Evolutionary conservation across 2,113 vertebrate genomes (phyloP), one percentile per base, ranked within the genome.

Genomic region (Silurus glanis): DNA sequence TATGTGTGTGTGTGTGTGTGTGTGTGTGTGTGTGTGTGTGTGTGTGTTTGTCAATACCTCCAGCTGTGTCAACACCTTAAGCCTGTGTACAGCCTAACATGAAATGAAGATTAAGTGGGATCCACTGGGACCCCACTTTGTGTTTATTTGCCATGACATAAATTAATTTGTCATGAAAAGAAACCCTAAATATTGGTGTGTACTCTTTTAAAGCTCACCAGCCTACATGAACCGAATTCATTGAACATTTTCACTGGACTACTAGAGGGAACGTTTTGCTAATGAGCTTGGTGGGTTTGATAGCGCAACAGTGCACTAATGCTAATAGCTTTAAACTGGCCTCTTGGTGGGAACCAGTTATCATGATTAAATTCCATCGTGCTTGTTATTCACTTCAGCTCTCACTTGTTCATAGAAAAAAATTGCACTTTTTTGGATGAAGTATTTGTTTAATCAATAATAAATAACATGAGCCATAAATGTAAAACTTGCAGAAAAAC

Each of bases 331-430:
- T 82, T 67, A 83, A 53, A 66, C 61, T 83, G 81, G 23, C 82
- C 82, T 56, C 82, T 69, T 83, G 82, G 82, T 69, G 51, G 82
- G 82, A 56, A 71, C 12, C 82, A 83, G 81, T 69, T 69, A 83
- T 25, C 49, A 71, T 83, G 82, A 83, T 69, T 83, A 25, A 83
- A 55, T 83, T 83, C 51, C 49, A 83, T 56, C 49, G 45, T 59
- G n/a, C 78, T 56, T 59, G 78, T 59, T 79, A 37, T 8, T 17
- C 76, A 37, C 16, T 58, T 80, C 37, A 21, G 78, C 78, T 45
- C 55, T 58, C 78, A 59, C 45, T 45, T 59, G 55, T 37, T 21
- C 78, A 23, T 3, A 80, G 78, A 16, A 58, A 59, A 37, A 37
- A 37, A 37, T 37, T 37, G 37, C 37, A 37, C 28, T 14, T 49